Evolutionary conservation across 2,113 vertebrate genomes (phyloP).

Genomic region (Peromyscus maniculatus): DNA sequence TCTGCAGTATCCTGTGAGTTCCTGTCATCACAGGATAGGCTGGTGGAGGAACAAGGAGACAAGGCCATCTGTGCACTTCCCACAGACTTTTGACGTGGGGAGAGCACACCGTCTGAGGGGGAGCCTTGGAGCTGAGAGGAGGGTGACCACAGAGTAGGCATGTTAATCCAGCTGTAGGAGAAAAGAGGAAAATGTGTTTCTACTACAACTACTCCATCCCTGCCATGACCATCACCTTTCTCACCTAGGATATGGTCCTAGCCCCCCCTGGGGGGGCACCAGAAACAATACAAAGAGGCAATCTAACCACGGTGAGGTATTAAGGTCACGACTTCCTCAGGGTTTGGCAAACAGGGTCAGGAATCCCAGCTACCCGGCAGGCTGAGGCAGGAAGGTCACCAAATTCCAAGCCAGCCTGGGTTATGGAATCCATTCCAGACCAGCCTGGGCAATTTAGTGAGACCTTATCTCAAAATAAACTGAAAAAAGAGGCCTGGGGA

Average conservation of each 20-base stretch:
- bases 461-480: neutral
- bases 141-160: slow-evolving; percentile 30
- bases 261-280: rapidly evolving
- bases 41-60: slow-evolving; percentile 52
- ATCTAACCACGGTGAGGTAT: neutral
- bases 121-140: slow-evolving; percentile 12
- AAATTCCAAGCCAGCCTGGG: neutral
- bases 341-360: no score
- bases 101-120: slow-evolving; percentile 45
- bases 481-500: neutral
- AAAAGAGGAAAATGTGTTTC: neutral
- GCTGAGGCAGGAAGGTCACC: neutral
- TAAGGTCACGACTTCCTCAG: neutral
- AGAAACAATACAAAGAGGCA: neutral
- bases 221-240: neutral
- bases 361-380: neutral
- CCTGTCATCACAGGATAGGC: neutral
- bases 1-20: neutral
- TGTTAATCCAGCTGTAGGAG: slow-evolving; percentile 36
- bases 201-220: neutral
- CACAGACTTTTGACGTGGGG: neutral
- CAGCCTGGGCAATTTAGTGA: neutral
- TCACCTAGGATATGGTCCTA: neutral
- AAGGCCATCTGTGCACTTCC: neutral
- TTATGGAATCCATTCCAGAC: neutral